phyloP scores from a whole-genome alignment of 2,113 vertebrate species.

The Diglossa brunneiventris region DNA sequence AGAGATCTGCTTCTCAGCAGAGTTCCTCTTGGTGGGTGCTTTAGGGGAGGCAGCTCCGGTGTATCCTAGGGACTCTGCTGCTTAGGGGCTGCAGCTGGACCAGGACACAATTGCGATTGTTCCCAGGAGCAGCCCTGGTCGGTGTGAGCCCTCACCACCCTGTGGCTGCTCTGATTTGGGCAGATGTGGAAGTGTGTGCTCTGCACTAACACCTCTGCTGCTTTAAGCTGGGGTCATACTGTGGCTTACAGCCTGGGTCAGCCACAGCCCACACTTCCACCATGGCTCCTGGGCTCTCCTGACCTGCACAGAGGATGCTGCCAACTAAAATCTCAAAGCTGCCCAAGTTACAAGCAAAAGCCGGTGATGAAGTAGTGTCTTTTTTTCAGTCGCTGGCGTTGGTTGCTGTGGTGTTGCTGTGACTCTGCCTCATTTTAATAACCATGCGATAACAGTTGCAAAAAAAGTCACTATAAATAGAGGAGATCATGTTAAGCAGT shows the following conservation, averaged over 20 bases:
- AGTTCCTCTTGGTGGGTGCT: not conserved
- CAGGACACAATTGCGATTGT: fast-evolving
- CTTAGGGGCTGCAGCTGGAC: not conserved
- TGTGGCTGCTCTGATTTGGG: fast-evolving
- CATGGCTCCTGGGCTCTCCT: not conserved
- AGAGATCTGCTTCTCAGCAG: not conserved
- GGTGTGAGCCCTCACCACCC: fast-evolving
- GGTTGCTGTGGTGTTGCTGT: not conserved
- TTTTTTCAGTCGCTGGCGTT: not conserved
- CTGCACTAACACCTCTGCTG: not conserved
- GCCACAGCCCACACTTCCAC: not conserved
- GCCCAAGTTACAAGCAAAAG: not conserved
- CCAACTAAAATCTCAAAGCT: not conserved
- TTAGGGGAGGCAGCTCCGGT: not conserved
- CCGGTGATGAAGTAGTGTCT: not conserved
- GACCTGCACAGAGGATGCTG: not conserved
- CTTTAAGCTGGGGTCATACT: not conserved
- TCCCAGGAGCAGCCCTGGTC: not conserved
- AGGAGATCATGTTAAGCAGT: not conserved
- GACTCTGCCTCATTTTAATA: not conserved
- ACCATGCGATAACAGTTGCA: not conserved
- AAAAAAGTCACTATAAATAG: not conserved
- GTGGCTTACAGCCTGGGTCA: not conserved
- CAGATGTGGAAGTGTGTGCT: fast-evolving
- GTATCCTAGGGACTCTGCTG: not conserved